These are phyloP conservation scores for Metopolophium dirhodum DNA, from an alignment of 1,140 invertebrate species.

Conservation along the genomic window DNA sequence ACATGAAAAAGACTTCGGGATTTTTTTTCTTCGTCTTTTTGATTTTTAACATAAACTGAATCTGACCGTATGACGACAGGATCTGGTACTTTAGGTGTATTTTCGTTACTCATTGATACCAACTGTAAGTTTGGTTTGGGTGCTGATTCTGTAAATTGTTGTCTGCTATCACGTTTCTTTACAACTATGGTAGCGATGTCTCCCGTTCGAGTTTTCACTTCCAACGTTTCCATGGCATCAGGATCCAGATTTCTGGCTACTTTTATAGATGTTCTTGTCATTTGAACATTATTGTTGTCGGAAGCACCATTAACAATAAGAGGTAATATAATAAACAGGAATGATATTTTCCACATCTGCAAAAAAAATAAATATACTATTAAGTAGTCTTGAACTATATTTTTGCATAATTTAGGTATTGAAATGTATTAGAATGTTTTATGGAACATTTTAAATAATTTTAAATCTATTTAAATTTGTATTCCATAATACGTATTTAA, in stretches of 20 bases:
- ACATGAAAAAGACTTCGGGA: conserved; percentile 68
- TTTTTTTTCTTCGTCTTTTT: conserved; percentile 64
- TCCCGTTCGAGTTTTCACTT: conserved; percentile 76
- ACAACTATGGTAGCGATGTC: conserved; percentile 78
- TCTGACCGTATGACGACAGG: conserved; percentile 73
- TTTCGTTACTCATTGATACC: background rate
- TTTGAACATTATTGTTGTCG: conserved; percentile 61
- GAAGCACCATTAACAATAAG: background rate
- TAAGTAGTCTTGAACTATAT: background rate
- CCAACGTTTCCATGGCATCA: conserved; percentile 75
- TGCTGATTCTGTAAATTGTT: conserved; percentile 8
- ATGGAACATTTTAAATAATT: background rate
- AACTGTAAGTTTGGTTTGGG: background rate
- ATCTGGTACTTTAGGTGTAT: conserved; percentile 66
- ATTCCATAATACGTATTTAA: background rate
- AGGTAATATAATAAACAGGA: conserved; percentile 50
- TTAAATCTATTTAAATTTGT: background rate
- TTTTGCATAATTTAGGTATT: background rate
- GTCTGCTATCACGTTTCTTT: conserved; percentile 70
- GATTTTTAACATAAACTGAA: conserved; percentile 67
- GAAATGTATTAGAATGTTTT: background rate
- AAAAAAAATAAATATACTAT: background rate
- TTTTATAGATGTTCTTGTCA: conserved; percentile 76
- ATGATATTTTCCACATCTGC: conserved; percentile 54
- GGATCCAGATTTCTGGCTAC: conserved; percentile 78